Evolutionary conservation across 2,797 vertebrate species (phyloP), one percentile per base, ranked within the genome.

Genomic region (Diceros bicornis): DNA sequence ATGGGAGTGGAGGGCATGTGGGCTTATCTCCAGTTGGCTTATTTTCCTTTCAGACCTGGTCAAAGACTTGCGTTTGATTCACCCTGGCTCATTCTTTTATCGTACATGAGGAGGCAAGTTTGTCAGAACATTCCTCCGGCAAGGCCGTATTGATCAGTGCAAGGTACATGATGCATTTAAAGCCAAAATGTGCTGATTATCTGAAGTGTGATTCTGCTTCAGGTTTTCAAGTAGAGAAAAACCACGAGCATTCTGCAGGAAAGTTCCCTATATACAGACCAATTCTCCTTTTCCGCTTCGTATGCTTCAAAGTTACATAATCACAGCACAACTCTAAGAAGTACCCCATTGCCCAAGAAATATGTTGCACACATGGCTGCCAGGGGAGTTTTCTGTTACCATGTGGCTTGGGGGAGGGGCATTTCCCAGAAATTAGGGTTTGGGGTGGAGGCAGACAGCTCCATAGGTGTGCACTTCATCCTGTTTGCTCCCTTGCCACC

Each of bases 211-310:
- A 79, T 59, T 95, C 72, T 62, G 62, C 61, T 88, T 85, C 50
- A 23, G 23, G 44, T 94, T 89, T 95, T 77, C 52, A 83, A 93
- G 81, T 77, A 50, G 78, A 89, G 82, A 83, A 96, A 87, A 82
- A 20, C 7, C 25, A 69, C 47, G 69, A 37, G 66, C 27, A n/a
- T 91, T 72, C 37, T 71, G 9, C 17, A 87, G 66, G 61, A 61
- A 96, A 92, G 77, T 79, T 57, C n/a, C 44, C 23, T 57, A 17
- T 50, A 6, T 78, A 13, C 18, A 88, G 37, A 20, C 18, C 3
- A 84, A 52, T 37, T 50, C 47, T 16, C 41, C 1, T 77, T 72
- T 95, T 61, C 21, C 1, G 68, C 37, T 81, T 90, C 1, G 7
- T 83, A 10, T 69, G 34, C 52, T 64, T 88, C 75, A 72, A 7